These are phyloP conservation scores for Batillaria attramentaria DNA, from an alignment of 1,140 invertebrate genomes.

Conservation along the genomic window DNA sequence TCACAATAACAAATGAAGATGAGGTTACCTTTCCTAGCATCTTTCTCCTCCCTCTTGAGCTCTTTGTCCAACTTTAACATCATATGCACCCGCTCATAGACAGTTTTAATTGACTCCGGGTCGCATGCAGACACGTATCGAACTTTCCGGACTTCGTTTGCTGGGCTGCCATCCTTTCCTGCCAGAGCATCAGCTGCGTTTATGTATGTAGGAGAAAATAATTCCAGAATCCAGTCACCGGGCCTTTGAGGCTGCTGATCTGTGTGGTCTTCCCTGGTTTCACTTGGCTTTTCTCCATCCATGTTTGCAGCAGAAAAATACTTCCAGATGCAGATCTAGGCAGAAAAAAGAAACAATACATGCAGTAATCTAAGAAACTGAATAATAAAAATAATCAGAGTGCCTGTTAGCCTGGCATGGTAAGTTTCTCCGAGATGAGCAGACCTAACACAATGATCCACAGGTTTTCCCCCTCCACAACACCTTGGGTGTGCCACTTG, in stretches of 20 bases:
- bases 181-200: constrained; percentile 38
- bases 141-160: constrained; percentile 38
- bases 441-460: too few species aligned
- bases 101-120: constrained; percentile 45
- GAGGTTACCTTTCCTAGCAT: neutral
- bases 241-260: constrained; percentile 3
- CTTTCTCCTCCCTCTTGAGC: constrained; percentile 39
- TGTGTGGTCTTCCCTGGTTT: neutral
- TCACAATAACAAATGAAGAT: too few species aligned
- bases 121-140: constrained; percentile 46
- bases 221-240: constrained; percentile 50
- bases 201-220: constrained; percentile 46
- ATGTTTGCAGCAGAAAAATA: too few species aligned
- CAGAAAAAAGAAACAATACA: too few species aligned
- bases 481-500: too few species aligned
- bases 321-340: too few species aligned
- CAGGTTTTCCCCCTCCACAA: too few species aligned
- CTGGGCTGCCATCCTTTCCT: constrained; percentile 38
- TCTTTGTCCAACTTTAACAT: constrained; percentile 47
- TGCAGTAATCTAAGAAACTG: too few species aligned
- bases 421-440: too few species aligned
- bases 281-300: neutral
- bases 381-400: too few species aligned
- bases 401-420: too few species aligned
- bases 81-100: constrained; percentile 49